These are phyloP conservation scores for Iguana delicatissima DNA, from an alignment of 2,797 vertebrate genomes.

Conservation along the genomic window DNA sequence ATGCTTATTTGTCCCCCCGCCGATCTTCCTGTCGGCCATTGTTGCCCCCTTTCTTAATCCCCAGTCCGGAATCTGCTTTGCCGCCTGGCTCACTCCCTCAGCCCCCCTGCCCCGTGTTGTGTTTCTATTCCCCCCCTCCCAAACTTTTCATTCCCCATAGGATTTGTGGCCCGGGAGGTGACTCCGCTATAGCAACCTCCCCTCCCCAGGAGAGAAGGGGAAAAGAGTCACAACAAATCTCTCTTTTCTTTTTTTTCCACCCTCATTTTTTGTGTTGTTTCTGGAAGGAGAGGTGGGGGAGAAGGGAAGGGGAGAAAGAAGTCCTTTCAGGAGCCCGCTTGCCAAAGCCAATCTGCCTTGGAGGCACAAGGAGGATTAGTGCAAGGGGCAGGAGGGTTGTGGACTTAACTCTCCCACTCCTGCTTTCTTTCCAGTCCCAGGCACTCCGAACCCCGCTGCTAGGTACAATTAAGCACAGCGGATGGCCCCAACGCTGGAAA, in stretches of 20 bases:
- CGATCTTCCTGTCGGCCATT: slow-evolving; percentile 95
- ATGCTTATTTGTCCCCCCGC: slow-evolving; percentile 92
- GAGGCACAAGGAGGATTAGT: slow-evolving; percentile 97
- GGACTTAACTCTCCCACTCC: slow-evolving; percentile 89
- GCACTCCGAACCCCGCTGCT: slow-evolving; percentile 92
- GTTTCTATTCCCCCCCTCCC: neutral
- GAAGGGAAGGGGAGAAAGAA: slow-evolving; percentile 58
- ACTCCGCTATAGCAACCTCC: slow-evolving; percentile 97
- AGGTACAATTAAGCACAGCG: slow-evolving; percentile 92
- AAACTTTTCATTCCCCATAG: slow-evolving; percentile 82
- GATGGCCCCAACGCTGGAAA: neutral
- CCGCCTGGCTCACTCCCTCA: slow-evolving; percentile 22
- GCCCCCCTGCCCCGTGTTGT: slow-evolving; percentile 57
- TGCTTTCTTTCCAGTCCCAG: slow-evolving; percentile 89
- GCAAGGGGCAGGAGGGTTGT: slow-evolving; percentile 89
- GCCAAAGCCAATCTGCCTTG: slow-evolving; percentile 96
- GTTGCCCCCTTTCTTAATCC: slow-evolving; percentile 89
- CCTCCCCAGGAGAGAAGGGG: slow-evolving; percentile 84
- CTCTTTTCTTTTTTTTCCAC: slow-evolving; percentile 53
- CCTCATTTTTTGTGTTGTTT: slow-evolving; percentile 18
- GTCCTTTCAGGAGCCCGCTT: slow-evolving; percentile 89
- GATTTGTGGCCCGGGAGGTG: slow-evolving; percentile 91
- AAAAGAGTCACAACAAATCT: slow-evolving; percentile 88
- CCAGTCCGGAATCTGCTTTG: slow-evolving; percentile 86
- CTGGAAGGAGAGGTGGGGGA: slow-evolving; percentile 79